Conservation (phyloP, 2,888 invertebrate genomes). For the Crepidodera aurea region DNA sequence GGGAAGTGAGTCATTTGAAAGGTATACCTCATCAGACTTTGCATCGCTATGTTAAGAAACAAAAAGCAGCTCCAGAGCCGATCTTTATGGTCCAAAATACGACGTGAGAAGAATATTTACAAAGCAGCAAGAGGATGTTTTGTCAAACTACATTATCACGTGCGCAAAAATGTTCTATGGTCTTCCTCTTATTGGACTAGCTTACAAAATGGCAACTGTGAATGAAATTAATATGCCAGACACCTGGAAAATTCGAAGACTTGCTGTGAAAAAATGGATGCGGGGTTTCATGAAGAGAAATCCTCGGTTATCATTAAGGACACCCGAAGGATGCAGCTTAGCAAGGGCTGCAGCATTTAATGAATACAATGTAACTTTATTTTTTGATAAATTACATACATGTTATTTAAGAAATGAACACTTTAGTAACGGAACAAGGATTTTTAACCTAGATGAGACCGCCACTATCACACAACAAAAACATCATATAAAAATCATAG, state of each 20-base stretch:
- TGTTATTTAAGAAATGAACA: background rate
- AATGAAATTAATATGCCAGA: conserved; percentile 14
- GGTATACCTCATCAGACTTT: conserved; percentile 4
- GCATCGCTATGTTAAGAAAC: conserved; percentile 8
- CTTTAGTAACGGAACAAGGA: conserved; percentile 9
- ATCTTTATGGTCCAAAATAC: background rate
- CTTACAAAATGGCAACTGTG: conserved; percentile 7
- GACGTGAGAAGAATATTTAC: conserved; percentile 3
- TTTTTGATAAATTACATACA: conserved; percentile 3
- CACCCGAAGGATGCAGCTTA: conserved; percentile 43
- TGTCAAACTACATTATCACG: background rate
- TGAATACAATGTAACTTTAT: conserved; percentile 11
- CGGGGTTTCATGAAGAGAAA: conserved; percentile 64
- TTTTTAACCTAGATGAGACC: conserved; percentile 16
- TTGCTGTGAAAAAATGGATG: conserved; percentile 66
- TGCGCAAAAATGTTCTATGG: conserved; percentile 11
- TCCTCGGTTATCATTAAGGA: conserved; percentile 57
- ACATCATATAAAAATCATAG: conserved; percentile 1
- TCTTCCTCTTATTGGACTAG: conserved; percentile 1
- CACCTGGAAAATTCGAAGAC: conserved; percentile 45
- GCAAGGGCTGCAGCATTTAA: conserved; percentile 12
- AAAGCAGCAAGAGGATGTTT: background rate
- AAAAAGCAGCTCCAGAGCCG: conserved; percentile 1
- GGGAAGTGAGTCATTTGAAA: background rate
- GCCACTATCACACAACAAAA: conserved; percentile 12